A percentile compares a stretch with the other conserved stretches of the same genome.
Evolutionary conservation across 2,113 vertebrate genomes (phyloP).

Genomic region (Indri indri): DNA sequence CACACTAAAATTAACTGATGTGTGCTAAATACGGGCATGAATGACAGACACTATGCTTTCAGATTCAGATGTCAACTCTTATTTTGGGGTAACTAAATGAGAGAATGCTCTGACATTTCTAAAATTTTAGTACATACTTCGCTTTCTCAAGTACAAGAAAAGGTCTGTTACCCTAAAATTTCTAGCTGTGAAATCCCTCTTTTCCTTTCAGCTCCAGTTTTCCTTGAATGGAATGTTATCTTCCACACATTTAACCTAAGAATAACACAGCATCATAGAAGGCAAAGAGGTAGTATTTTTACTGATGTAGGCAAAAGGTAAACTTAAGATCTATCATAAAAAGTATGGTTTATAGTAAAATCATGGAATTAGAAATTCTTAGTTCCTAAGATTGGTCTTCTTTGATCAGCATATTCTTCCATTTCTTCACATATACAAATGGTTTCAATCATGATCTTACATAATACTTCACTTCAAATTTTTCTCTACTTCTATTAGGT

Average conservation of each 20-base stretch:
- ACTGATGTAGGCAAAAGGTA: neutral
- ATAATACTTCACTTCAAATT: neutral
- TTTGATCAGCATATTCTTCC: neutral
- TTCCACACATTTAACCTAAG: slow-evolving; percentile 33
- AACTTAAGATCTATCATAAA: neutral
- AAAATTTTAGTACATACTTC: slow-evolving; percentile 7
- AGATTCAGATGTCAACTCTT: slow-evolving; percentile 23
- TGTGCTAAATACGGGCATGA: neutral
- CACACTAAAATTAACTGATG: neutral
- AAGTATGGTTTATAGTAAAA: neutral
- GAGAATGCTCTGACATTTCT: slow-evolving; percentile 52
- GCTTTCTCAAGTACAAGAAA: slow-evolving; percentile 10
- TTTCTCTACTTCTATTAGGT: neutral
- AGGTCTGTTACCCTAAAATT: slow-evolving; percentile 59
- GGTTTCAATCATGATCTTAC: neutral
- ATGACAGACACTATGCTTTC: neutral
- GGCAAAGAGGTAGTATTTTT: neutral
- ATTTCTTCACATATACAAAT: neutral
- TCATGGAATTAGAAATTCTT: neutral
- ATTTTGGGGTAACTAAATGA: slow-evolving; percentile 40
- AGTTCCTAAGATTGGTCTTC: neutral
- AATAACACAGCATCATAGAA: slow-evolving; percentile 18
- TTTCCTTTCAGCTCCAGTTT: slow-evolving; percentile 19
- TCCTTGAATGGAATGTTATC: slow-evolving; percentile 51
- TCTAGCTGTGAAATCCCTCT: slow-evolving; percentile 21